These are phyloP conservation scores for Tinea trinotella DNA, from an alignment of 2,888 invertebrate species.

Conservation along the genomic window DNA sequence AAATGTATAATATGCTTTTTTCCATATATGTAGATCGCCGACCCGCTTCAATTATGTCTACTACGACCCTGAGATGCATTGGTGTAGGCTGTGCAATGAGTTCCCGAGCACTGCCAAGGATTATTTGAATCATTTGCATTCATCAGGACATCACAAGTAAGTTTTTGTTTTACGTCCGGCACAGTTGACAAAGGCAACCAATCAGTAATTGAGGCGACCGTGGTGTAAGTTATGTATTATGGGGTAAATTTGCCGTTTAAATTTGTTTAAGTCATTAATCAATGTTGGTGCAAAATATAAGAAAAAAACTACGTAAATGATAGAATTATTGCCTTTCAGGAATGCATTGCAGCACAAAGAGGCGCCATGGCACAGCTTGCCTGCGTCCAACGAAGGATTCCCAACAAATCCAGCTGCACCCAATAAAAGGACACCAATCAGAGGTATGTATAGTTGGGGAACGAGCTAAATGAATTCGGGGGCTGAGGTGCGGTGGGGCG, in stretches of 20 bases:
- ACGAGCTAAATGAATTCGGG: too few species aligned
- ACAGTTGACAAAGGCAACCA: too few species aligned
- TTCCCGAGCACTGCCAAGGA: conserved; percentile 91
- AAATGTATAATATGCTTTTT: too few species aligned
- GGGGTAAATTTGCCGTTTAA: too few species aligned
- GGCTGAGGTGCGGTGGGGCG: too few species aligned
- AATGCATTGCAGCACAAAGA: conserved; percentile 71
- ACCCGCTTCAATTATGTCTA: conserved; percentile 82
- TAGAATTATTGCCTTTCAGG: conserved; percentile 35
- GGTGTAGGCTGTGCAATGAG: conserved; percentile 89
- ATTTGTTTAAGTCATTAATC: too few species aligned
- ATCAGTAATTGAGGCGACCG: too few species aligned
- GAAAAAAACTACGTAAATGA: too few species aligned
- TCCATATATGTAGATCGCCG: conserved; percentile 51
- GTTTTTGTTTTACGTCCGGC: too few species aligned
- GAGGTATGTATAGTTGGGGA: conserved; percentile 75
- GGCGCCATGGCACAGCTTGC: conserved; percentile 81
- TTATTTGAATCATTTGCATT: conserved; percentile 87
- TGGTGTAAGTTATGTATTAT: too few species aligned
- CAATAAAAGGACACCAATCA: conserved; percentile 85
- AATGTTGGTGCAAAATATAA: too few species aligned
- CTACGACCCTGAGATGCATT: conserved; percentile 92
- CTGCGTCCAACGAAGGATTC: conserved; percentile 75
- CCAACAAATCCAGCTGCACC: conserved; percentile 79
- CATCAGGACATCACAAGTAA: conserved; percentile 80